Base-by-base conservation (phyloP, 2,888 invertebrate genomes). In the Oxytorus armatus region DNA sequence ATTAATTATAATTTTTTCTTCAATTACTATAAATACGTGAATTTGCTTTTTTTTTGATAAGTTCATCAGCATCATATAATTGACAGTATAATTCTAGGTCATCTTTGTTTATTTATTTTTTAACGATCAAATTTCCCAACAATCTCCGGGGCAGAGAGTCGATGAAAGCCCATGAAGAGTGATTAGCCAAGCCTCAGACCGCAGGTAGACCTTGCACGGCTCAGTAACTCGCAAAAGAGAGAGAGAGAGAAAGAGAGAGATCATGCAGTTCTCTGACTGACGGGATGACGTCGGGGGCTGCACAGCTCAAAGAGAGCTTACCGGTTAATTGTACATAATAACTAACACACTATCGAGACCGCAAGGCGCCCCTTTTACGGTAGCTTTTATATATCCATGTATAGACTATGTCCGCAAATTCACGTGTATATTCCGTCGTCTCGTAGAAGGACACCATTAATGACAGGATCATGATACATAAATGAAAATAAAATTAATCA, bases 181-280 rank as follows among this genome's bases (percentile, higher is more conserved):
- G 89, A 89, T 89, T 87, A 88, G 88, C 88, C 83, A 86, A 88
- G 88, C 85, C 82, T 75, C 70, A 83, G 85, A 89, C 89, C 89
- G 84, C 89, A 89, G 83, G 73, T 81, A 86, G 88, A 89, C 89
- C 89, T 89, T 89, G 89, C 88, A 87, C 85, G 86, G 87, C 86
- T 88, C 85, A 82, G 84, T 86, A 87, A 85, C 86, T 77, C 68
- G 80, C 16, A 55, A 16, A 3, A 63, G 44, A 44, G 44, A 29
- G 11, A 44, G 25, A 44, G 14, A 25, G 44, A 44, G 8, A 39
- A 11, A 51, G 33, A 44, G 16, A 36, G 63, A 55, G 73, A 63
- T 63, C 36, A 59, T 49, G 70, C 70, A 65, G 63, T 70, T 61
- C 25, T 39, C 76, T 76, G 55, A 57, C 76, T 70, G 66, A 68